Evolutionary conservation across 2,888 invertebrate genomes (phyloP).

Genomic region (Dusona sp.): DNA sequence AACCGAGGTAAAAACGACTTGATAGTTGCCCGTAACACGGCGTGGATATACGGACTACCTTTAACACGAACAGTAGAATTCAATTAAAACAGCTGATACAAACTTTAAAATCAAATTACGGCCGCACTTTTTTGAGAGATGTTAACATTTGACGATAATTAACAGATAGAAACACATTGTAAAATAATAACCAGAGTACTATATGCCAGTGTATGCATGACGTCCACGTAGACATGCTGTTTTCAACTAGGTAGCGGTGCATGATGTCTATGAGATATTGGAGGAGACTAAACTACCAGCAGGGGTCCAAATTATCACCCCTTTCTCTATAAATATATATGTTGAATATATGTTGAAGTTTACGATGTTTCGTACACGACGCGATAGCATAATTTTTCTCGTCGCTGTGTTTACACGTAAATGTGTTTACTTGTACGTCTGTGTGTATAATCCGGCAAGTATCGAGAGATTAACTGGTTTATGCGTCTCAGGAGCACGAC

Average conservation of each 20-base stretch:
- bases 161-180: background rate
- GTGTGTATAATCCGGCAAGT: constrained; percentile 38
- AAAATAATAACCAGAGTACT: background rate
- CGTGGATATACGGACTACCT: no score
- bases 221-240: background rate
- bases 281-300: background rate
- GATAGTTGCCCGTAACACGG: no score
- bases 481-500: constrained; percentile 30
- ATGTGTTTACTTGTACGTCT: background rate
- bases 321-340: background rate
- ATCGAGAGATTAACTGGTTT: constrained; percentile 66
- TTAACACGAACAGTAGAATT: no score
- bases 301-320: background rate
- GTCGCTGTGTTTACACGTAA: constrained; percentile 7
- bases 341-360: constrained; percentile 33
- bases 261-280: background rate
- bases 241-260: background rate
- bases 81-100: background rate
- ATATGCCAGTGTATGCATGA: background rate
- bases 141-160: background rate
- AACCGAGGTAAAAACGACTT: no score
- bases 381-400: constrained; percentile 52
- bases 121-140: background rate
- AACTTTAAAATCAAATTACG: background rate
- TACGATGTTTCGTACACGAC: constrained; percentile 28